These are phyloP conservation scores for Danionella cerebrum DNA, from an alignment of 2,113 vertebrate genomes.

Conservation along the genomic window DNA sequence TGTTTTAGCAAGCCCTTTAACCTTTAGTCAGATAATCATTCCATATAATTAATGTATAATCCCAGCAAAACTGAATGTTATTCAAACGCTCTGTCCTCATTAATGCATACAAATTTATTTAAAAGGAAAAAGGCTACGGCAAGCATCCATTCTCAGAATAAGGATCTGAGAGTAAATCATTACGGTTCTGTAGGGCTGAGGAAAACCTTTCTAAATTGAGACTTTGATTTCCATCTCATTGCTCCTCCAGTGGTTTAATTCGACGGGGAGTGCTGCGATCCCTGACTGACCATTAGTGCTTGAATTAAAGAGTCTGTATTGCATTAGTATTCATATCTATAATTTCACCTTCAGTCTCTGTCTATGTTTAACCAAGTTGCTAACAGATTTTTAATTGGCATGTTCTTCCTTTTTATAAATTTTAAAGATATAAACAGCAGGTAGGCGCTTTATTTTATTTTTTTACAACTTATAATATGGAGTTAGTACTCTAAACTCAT, in stretches of 20 bases:
- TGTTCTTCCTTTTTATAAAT: not conserved
- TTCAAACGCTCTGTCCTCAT: not conserved
- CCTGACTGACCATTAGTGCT: not conserved
- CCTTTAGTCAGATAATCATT: too few species aligned
- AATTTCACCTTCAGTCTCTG: not conserved
- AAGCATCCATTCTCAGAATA: not conserved
- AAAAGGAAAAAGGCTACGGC: not conserved
- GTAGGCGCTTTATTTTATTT: not conserved
- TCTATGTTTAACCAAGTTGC: not conserved
- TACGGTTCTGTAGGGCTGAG: not conserved
- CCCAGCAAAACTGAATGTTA: not conserved
- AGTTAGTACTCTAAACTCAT: too few species aligned
- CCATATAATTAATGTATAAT: too few species aligned
- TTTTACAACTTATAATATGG: not conserved
- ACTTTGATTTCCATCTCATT: not conserved
- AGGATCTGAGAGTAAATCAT: not conserved
- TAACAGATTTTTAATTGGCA: not conserved
- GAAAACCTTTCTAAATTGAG: not conserved
- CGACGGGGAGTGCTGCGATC: not conserved
- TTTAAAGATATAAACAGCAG: not conserved
- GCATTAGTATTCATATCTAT: constrained; percentile 1
- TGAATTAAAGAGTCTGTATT: not conserved
- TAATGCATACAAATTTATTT: not conserved
- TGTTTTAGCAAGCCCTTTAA: too few species aligned
- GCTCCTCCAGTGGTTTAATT: constrained; percentile 6